These are phyloP conservation scores for Acanthococcus lagerstroemiae DNA, from an alignment of 2,888 invertebrate species.

Conservation along the genomic window DNA sequence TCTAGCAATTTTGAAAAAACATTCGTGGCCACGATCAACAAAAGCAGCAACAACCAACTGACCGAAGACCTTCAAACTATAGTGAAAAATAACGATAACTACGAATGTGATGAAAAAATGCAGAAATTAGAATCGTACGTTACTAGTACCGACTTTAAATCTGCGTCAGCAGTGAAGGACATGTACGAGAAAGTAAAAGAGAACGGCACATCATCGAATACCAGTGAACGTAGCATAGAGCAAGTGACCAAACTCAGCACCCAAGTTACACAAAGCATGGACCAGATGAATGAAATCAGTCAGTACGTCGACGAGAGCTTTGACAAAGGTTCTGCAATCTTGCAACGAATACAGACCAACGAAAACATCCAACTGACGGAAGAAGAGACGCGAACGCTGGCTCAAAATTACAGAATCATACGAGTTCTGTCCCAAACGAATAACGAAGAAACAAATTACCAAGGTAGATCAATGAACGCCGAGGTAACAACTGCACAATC, in stretches of 20 bases:
- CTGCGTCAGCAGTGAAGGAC: too few species aligned
- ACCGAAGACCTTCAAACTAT: background rate
- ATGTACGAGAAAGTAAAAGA: too few species aligned
- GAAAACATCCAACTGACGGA: background rate
- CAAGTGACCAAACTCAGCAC: background rate
- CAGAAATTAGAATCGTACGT: background rate
- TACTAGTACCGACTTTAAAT: background rate
- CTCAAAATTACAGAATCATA: too few species aligned
- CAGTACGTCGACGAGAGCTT: background rate
- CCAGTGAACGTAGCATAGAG: background rate
- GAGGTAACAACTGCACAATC: too few species aligned
- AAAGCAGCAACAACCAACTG: background rate
- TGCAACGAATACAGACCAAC: background rate
- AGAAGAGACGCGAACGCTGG: background rate
- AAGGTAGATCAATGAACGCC: too few species aligned
- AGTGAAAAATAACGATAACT: background rate
- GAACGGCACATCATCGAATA: background rate
- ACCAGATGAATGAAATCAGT: background rate
- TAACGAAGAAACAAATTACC: too few species aligned
- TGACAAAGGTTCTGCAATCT: background rate
- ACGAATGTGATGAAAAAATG: background rate
- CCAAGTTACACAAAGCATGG: background rate
- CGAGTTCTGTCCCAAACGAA: too few species aligned
- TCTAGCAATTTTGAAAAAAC: background rate
- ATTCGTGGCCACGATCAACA: background rate